phyloP scores from a whole-genome alignment of 2,113 vertebrate genomes.

The Tinamus guttatus region DNA sequence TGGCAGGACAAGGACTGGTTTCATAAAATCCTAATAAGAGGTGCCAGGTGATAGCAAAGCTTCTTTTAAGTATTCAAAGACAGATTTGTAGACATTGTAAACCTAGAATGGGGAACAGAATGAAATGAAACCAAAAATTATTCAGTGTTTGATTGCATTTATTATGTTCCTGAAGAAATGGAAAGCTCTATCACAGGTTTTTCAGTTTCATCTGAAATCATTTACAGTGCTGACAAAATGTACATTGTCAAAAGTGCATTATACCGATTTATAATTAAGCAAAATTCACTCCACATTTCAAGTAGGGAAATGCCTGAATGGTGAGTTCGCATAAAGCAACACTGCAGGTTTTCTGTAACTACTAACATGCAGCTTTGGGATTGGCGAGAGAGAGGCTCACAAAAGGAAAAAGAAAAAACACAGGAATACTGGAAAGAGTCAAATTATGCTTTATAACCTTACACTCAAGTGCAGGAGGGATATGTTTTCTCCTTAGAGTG shows the following conservation, averaged over 20 bases:
- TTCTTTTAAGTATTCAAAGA: neutral
- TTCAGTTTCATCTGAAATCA: neutral
- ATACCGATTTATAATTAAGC: neutral
- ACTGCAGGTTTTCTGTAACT: fast-evolving
- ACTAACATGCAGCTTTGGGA: neutral
- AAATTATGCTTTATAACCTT: neutral
- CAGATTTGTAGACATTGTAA: neutral
- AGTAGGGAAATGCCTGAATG: neutral
- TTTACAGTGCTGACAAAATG: neutral
- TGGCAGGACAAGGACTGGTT: neutral
- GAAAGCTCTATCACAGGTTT: neutral
- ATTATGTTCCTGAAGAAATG: neutral
- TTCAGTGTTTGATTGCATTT: neutral
- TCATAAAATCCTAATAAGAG: neutral
- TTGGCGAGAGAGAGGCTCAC: neutral
- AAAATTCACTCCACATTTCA: neutral
- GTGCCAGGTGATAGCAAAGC: neutral
- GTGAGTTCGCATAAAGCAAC: neutral
- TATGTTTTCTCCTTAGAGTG: neutral
- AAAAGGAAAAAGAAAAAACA: neutral
- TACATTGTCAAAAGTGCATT: neutral
- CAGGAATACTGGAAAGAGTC: fast-evolving
- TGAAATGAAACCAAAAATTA: neutral
- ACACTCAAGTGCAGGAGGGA: neutral
- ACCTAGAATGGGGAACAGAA: neutral